Conservation (phyloP, 2,797 vertebrate species). For the Pseudochromis fuscus region DNA sequence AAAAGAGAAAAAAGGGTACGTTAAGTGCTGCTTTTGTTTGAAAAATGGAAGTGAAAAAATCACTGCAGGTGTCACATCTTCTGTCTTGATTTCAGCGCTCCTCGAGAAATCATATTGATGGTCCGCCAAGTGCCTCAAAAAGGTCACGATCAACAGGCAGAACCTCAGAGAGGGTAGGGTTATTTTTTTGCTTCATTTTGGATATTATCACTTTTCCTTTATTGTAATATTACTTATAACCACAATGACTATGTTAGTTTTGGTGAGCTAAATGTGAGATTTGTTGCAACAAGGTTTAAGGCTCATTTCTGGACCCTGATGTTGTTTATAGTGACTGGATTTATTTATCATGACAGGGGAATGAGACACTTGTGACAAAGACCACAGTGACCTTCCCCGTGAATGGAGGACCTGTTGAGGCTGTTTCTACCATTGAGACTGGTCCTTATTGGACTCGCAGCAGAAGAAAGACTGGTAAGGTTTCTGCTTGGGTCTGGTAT, state of each 20-base stretch:
- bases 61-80: neutral
- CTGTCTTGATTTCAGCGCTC: constrained; percentile 86
- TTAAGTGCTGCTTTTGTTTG: neutral
- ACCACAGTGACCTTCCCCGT: constrained; percentile 93
- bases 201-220: neutral
- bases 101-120: constrained; percentile 91
- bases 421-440: constrained; percentile 93
- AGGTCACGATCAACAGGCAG: constrained; percentile 90
- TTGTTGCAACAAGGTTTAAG: neutral
- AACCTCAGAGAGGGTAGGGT: constrained; percentile 85
- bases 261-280: neutral
- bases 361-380: constrained; percentile 94
- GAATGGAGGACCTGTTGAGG: constrained; percentile 93
- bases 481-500: neutral
- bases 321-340: neutral
- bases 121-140: constrained; percentile 89
- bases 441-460: constrained; percentile 91
- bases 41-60: neutral
- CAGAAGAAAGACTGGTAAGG: constrained; percentile 89
- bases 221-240: neutral
- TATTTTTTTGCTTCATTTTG: neutral
- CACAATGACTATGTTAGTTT: neutral
- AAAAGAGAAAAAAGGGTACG: constrained; percentile 95
- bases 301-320: neutral
- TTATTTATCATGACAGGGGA: constrained; percentile 80